Base-by-base conservation (phyloP, 1,140 invertebrate genomes). In the Drosophila funebris region DNA sequence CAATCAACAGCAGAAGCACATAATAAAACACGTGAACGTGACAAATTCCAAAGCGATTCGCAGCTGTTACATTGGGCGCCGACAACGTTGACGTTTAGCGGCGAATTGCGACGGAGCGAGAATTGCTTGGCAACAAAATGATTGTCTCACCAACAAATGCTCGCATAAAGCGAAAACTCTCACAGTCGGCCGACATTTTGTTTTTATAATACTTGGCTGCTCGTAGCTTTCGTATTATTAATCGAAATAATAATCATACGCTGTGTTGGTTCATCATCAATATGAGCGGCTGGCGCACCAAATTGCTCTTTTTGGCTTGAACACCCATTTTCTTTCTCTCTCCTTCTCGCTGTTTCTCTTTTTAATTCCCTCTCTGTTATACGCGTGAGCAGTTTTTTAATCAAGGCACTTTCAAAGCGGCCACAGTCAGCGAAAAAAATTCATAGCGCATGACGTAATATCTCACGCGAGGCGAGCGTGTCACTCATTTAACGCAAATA, bases 1-100 rank as follows among this genome's bases (percentile, higher is more conserved):
- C 29, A 64, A 54, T 37, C 69, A 37, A 9, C 56, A 39, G 50
- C 44, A 31, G 44, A 52, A 63, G 80, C 74, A 82, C 76, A 87
- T 56, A 87, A 87, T 82, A 82, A 87, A 88, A 83, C 82, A 87
- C 82, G 82, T 87, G 82, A 87, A 87, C 82, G 82, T 87, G 82
- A 87, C 82, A 88, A 87, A 87, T 87, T 88, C 78, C 82, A 82
- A 88, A 88, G 64, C 67, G 43, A 82, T 58, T 50, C 60, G 61
- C 66, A 63, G 54, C 67, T 69, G 64, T 73, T 73, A 69, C 70
- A 73, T 69, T 76, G 77, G 82, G 82, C 82, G 82, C 77, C 82
- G 73, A 27, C 54, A 41, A 16, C 57, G 57, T 27, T 54, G 22
- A 44, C 58, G 43, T 48, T 64, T 56, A 24, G 20, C 61, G 61